Base-by-base conservation (phyloP, 2,113 vertebrate genomes). In the Cynoglossus semilaevis region DNA sequence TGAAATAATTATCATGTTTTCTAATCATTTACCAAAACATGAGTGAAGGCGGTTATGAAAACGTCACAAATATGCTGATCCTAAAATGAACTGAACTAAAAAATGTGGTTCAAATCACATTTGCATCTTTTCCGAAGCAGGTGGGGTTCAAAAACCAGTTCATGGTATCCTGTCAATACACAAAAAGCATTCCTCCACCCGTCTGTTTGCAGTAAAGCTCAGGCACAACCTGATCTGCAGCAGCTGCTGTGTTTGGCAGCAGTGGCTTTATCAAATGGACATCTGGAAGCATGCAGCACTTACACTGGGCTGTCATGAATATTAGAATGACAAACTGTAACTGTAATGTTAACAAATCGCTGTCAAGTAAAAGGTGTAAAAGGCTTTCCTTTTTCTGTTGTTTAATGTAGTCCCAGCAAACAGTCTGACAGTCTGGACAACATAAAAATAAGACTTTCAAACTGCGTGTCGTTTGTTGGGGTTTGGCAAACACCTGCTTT, bases 151-250 rank as follows among this genome's bases (percentile, higher is more conserved):
- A 66, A 77, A 74, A 70, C 56, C 77, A 76, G 63, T 72, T 67
- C 54, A 53, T 50, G 59, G 38, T 52, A 55, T 57, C 54, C 50
- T 76, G 72, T 61, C 19, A 47, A 64, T 61, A 66, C 67, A 74
- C 51, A 70, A 56, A 66, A 48, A 58, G 54, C 63, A 63, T 82
- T 73, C 59, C 66, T 59, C 42, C 38, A 46, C 46, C 19, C 8
- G 40, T 13, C 68, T 80, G 65, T 68, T 77, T 70, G 59, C 72
- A 79, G 54, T 76, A 64, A 79, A 67, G 35, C 66, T 55, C 59
- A 41, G 37, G 22, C 58, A 59, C 22, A 51, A 56, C 63, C 60
- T 46, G 55, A 73, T 67, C 57, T 72, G 74, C 79, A 76, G 58
- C 67, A 65, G 58, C 54, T 73, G 46, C 44, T 65, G 61, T 58